Percentiles rank a stretch among this genome's conserved stretches.
phyloP scores from a whole-genome alignment of 2,797 vertebrate genomes.

The Tauraco hartlaubi region DNA sequence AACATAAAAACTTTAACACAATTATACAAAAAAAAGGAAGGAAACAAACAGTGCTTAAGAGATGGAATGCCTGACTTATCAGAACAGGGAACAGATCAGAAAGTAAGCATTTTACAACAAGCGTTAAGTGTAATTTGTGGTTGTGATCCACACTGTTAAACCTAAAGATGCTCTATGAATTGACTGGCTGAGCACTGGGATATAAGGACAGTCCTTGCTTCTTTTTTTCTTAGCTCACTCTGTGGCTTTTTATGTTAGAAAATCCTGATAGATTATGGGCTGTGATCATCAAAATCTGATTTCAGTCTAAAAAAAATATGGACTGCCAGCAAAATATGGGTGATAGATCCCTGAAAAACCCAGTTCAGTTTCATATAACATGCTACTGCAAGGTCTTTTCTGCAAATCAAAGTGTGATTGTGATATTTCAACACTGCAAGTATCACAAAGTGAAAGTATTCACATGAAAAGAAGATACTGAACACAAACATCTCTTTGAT shows the following conservation, averaged over 20 bases:
- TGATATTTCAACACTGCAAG: background rate
- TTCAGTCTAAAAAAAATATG: background rate
- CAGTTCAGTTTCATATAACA: background rate
- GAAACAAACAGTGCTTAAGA: background rate
- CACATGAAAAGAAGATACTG: background rate
- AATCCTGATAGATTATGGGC: background rate
- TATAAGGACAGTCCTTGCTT: background rate
- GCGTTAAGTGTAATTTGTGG: background rate
- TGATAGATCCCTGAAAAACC: background rate
- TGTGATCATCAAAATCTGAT: background rate
- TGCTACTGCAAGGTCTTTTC: background rate
- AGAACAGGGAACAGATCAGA: background rate
- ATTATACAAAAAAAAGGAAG: background rate
- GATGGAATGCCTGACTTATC: background rate
- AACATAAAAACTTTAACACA: background rate
- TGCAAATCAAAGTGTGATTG: background rate
- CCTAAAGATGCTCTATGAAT: background rate
- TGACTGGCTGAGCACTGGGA: background rate
- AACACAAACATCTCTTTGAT: background rate
- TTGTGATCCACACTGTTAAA: background rate
- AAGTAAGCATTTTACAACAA: background rate
- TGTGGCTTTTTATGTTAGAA: background rate
- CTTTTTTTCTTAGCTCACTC: background rate
- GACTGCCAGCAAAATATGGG: background rate
- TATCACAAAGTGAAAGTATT: background rate